These are phyloP conservation scores for Columba janthina DNA, from an alignment of 2,113 vertebrate species.

Conservation along the genomic window DNA sequence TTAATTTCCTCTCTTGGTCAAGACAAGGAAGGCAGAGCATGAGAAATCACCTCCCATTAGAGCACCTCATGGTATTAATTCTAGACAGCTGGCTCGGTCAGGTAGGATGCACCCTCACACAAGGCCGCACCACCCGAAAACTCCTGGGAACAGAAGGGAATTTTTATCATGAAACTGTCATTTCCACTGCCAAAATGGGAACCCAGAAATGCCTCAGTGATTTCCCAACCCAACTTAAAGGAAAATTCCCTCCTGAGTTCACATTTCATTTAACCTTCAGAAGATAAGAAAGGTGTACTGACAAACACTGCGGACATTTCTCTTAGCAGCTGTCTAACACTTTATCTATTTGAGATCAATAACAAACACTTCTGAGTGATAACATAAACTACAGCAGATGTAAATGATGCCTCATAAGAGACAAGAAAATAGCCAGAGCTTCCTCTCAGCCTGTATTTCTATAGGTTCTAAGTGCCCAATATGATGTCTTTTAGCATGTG, in stretches of 20 bases:
- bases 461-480: neutral
- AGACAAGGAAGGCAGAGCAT: neutral
- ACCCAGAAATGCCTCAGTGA: neutral
- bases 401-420: neutral
- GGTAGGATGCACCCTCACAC: rapidly evolving
- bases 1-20: neutral
- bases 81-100: neutral
- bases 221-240: neutral
- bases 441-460: neutral
- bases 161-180: neutral
- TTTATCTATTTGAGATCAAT: neutral
- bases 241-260: neutral
- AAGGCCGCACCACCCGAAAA: rapidly evolving
- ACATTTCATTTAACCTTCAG: neutral
- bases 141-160: neutral
- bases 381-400: neutral
- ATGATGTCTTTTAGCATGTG: neutral
- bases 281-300: neutral
- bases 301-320: neutral
- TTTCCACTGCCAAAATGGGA: neutral
- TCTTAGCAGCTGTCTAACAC: neutral
- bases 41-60: neutral
- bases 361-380: neutral
- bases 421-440: neutral
- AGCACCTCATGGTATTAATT: neutral